Conservation (phyloP, 1,140 invertebrate species). For the Drosophila cardini region DNA sequence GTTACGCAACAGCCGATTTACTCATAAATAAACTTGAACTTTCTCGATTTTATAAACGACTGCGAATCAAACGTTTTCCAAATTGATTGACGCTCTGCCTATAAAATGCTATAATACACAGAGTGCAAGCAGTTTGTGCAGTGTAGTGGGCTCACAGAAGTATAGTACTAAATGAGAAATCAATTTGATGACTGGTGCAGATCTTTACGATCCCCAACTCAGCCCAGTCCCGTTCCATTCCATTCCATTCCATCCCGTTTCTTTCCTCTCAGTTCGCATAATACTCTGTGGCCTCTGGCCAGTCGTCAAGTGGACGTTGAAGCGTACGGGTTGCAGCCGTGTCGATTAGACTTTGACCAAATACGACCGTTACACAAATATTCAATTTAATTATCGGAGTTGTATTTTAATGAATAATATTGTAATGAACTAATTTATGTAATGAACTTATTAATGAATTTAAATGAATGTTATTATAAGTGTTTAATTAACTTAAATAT, state of each 20-base stretch:
- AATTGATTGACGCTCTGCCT: slow-evolving; percentile 61
- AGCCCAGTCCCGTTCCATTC: slow-evolving; percentile 6
- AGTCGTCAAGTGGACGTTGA: slow-evolving; percentile 67
- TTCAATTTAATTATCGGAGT: slow-evolving; percentile 2
- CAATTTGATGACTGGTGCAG: slow-evolving; percentile 69
- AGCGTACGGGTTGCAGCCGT: slow-evolving; percentile 35
- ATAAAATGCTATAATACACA: slow-evolving; percentile 15
- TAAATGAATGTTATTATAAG: neutral
- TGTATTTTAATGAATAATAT: neutral
- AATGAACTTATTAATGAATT: neutral
- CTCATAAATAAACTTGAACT: too few relatives aligned
- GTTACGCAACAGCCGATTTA: too few relatives aligned
- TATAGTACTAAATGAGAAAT: slow-evolving; percentile 72
- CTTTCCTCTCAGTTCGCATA: neutral
- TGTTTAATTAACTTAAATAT: slow-evolving; percentile 4
- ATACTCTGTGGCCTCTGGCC: slow-evolving; percentile 60
- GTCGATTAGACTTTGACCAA: neutral
- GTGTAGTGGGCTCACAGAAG: slow-evolving; percentile 53
- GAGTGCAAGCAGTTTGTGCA: slow-evolving; percentile 34
- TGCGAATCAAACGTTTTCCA: slow-evolving; percentile 66
- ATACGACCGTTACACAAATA: neutral
- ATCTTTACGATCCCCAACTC: slow-evolving; percentile 43
- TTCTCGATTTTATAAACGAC: too few relatives aligned
- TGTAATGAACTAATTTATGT: too few relatives aligned
- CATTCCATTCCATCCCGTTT: neutral